phyloP scores from a whole-genome alignment of 2,797 vertebrate species.

The Eptatretus atami region DNA sequence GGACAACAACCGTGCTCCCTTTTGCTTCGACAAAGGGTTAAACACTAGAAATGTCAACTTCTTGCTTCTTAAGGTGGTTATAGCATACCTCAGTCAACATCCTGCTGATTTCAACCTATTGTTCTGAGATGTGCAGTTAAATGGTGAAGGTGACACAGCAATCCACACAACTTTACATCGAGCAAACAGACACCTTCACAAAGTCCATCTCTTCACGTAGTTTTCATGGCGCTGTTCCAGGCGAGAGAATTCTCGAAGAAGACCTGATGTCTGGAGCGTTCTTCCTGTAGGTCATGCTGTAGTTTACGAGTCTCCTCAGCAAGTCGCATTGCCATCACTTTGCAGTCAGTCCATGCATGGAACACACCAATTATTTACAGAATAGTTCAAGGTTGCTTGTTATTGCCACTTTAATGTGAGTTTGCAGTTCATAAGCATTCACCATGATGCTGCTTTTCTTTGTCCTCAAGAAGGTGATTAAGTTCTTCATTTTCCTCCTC shows the following conservation, averaged over 20 bases:
- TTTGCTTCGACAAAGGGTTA: no score
- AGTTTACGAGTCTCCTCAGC: constrained; percentile 60
- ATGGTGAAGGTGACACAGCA: no score
- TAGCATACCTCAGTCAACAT: no score
- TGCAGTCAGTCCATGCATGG: constrained; percentile 12
- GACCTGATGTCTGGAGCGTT: constrained; percentile 73
- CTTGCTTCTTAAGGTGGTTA: no score
- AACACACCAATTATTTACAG: no score
- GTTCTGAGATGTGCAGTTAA: no score
- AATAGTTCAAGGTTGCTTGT: no score
- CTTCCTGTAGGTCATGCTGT: constrained; percentile 67
- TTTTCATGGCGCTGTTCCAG: constrained; percentile 85
- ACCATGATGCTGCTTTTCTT: constrained; percentile 75
- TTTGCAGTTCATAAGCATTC: constrained; percentile 9
- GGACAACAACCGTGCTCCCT: no score
- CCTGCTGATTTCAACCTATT: no score
- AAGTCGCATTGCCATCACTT: constrained; percentile 48
- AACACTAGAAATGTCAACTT: no score
- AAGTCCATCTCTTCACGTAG: constrained; percentile 46
- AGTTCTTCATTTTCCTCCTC: constrained; percentile 64
- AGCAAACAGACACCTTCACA: constrained; percentile 27
- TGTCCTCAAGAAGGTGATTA: constrained; percentile 50
- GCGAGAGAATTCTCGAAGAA: constrained; percentile 64
- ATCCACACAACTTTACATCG: not conserved
- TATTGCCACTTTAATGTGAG: no score